phyloP scores from a whole-genome alignment of 2,888 invertebrate genomes.

The Cataglyphis albicans region DNA sequence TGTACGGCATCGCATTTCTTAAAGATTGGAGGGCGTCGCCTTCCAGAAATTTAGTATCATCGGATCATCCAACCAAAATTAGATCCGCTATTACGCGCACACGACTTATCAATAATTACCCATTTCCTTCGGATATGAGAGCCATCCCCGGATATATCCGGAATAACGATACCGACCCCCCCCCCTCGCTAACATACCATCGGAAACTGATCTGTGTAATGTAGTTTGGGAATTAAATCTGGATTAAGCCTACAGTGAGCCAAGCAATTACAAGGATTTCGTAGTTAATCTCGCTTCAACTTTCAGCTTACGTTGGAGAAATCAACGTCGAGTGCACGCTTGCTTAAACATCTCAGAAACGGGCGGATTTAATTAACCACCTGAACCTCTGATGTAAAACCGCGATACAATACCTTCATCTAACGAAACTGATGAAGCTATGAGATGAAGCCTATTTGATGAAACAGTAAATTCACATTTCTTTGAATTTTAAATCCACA shows the following conservation, averaged over 20 bases:
- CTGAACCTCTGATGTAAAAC: conserved; percentile 35
- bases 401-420: background rate
- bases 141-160: conserved; percentile 18
- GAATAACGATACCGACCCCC: conserved; percentile 31
- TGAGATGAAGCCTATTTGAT: background rate
- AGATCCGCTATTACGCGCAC: conserved; percentile 25
- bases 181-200: background rate
- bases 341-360: conserved; percentile 15
- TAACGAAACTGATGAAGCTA: background rate
- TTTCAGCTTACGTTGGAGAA: conserved; percentile 40
- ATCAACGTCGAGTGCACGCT: conserved; percentile 20
- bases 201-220: conserved; percentile 26
- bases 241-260: conserved; percentile 31
- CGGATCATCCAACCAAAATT: conserved; percentile 19
- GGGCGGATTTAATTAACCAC: conserved; percentile 42
- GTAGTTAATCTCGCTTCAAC: conserved; percentile 41
- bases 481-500: background rate
- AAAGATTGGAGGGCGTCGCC: background rate
- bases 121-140: conserved; percentile 41
- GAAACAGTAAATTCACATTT: background rate
- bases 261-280: conserved; percentile 47
- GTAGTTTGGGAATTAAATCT: conserved; percentile 37
- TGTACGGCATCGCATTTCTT: background rate
- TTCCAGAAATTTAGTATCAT: conserved; percentile 41
- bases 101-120: conserved; percentile 48